phyloP scores from a whole-genome alignment of 1,140 invertebrate genomes.

The Tetragonula clypearis region DNA sequence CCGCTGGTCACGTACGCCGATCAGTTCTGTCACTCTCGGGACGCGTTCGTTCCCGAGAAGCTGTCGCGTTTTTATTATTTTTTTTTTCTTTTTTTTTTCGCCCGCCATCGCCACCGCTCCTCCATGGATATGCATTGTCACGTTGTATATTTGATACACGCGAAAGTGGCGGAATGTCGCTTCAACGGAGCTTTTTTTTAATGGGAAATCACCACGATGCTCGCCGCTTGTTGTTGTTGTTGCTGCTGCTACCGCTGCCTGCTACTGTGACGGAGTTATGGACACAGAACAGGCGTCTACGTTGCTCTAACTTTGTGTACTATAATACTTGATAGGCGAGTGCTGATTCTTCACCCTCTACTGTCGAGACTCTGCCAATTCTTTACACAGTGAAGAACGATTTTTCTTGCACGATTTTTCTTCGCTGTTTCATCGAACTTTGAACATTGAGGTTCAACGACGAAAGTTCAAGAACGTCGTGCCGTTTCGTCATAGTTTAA shows the following conservation, averaged over 20 bases:
- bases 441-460: too few relatives aligned
- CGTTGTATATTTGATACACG: constrained; percentile 51
- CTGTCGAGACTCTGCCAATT: neutral
- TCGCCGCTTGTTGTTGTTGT: constrained; percentile 3
- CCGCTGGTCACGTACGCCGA: constrained; percentile 54
- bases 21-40: constrained; percentile 52
- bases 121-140: constrained; percentile 45
- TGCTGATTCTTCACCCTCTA: neutral
- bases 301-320: neutral
- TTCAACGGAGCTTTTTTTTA: constrained; percentile 31
- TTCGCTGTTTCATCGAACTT: too few relatives aligned
- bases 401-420: too few relatives aligned
- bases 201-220: constrained; percentile 24
- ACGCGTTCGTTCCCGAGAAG: constrained; percentile 43
- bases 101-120: neutral
- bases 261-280: neutral
- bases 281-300: neutral
- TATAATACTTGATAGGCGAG: neutral
- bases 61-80: constrained; percentile 23
- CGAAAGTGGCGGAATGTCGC: constrained; percentile 39
- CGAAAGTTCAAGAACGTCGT: too few relatives aligned
- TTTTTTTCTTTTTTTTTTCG: neutral
- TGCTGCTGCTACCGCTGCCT: neutral
- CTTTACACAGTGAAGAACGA: too few relatives aligned
- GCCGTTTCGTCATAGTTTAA: too few relatives aligned